These are phyloP conservation scores for Drosophila mojavensis DNA, from an alignment of 1,140 invertebrate species.

Conservation along the genomic window DNA sequence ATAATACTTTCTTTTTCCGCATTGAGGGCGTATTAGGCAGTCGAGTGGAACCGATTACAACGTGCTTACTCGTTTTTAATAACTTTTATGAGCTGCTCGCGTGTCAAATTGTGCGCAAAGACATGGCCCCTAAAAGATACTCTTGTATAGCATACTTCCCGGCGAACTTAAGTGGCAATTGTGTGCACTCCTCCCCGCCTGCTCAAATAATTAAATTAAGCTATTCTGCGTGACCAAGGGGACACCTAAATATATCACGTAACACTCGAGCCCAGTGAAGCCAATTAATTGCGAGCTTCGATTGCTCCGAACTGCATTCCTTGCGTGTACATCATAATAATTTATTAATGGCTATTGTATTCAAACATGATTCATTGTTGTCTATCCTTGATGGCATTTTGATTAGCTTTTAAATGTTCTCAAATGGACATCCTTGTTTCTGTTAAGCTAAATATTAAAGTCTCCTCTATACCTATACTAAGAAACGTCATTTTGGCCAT, in stretches of 20 bases:
- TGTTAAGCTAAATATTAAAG: conserved; percentile 15
- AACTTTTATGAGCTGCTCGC: conserved; percentile 65
- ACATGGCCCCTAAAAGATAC: conserved; percentile 10
- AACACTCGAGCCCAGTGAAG: conserved; percentile 13
- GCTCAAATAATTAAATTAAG: conserved; percentile 62
- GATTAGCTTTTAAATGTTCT: conserved; percentile 49
- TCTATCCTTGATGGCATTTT: conserved; percentile 58
- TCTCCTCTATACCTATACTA: conserved; percentile 4
- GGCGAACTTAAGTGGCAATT: conserved; percentile 22
- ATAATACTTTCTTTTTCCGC: too few relatives aligned
- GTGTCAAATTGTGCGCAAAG: conserved; percentile 40
- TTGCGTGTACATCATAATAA: conserved; percentile 19
- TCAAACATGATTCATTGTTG: conserved; percentile 38
- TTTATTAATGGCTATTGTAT: neutral
- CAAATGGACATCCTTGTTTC: conserved; percentile 1
- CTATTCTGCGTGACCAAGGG: conserved; percentile 43
- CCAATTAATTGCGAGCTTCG: conserved; percentile 36
- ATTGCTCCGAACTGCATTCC: neutral
- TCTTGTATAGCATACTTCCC: conserved; percentile 16
- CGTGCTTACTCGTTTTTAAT: conserved; percentile 44
- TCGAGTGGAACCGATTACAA: neutral
- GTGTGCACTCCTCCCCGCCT: neutral
- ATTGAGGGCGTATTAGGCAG: neutral
- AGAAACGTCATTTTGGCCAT: conserved; percentile 42
- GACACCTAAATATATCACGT: conserved; percentile 32